Conservation (phyloP, 2,888 invertebrate species). For the Blomia tropicalis region DNA sequence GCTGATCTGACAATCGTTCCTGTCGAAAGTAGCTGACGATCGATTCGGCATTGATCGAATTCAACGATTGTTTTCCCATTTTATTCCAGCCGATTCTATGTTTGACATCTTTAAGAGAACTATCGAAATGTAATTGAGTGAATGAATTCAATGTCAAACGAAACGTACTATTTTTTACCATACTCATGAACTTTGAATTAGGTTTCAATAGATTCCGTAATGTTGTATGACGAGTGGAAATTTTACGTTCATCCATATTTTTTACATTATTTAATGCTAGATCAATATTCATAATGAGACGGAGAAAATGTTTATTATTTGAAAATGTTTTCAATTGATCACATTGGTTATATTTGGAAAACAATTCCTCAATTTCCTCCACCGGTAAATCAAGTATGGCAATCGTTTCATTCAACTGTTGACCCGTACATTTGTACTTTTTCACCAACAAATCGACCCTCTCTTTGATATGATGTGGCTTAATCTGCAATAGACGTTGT, state of each 20-base stretch:
- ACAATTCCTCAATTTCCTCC: neutral
- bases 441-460: neutral
- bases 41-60: conserved; percentile 6
- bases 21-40: conserved; percentile 1
- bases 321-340: neutral
- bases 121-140: neutral
- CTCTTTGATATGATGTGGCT: neutral
- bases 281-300: conserved; percentile 9
- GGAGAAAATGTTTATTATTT: neutral
- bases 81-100: neutral
- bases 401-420: neutral
- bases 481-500: neutral
- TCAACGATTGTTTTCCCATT: neutral
- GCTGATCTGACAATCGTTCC: neutral
- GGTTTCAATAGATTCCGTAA: neutral
- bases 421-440: neutral
- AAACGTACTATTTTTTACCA: conserved; percentile 1
- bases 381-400: neutral
- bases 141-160: conserved; percentile 3
- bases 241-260: neutral
- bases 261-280: neutral
- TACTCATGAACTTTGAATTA: neutral
- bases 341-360: neutral
- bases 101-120: neutral
- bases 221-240: neutral